Percentiles rank a stretch among this genome's conserved stretches.
phyloP scores from a whole-genome alignment of 1,140 invertebrate genomes.

The Manduca sexta region DNA sequence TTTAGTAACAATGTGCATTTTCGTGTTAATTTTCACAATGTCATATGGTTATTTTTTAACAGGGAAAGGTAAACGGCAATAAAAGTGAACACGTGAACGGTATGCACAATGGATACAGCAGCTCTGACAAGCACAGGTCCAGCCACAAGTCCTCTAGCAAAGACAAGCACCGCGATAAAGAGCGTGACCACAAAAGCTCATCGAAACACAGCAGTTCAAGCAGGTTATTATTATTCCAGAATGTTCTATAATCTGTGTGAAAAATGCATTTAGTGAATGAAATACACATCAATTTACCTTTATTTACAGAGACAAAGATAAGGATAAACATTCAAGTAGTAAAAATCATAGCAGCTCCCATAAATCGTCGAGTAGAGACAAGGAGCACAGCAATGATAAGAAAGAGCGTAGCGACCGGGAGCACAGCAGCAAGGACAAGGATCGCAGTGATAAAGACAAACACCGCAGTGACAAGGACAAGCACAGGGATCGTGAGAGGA shows the following conservation, averaged over 20 bases:
- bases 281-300: constrained; percentile 1
- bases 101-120: constrained; percentile 79
- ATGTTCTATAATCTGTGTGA: constrained; percentile 38
- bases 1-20: background rate
- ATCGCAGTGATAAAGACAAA: constrained; percentile 62
- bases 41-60: constrained; percentile 24
- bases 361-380: constrained; percentile 78
- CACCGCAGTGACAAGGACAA: constrained; percentile 70
- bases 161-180: constrained; percentile 78
- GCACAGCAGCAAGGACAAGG: constrained; percentile 69
- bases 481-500: constrained; percentile 72
- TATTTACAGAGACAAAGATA: constrained; percentile 67
- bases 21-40: background rate
- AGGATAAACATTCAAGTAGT: constrained; percentile 71
- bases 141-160: constrained; percentile 82
- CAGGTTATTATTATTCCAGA: constrained; percentile 63
- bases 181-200: constrained; percentile 76
- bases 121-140: constrained; percentile 76
- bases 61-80: constrained; percentile 69
- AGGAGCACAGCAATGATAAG: constrained; percentile 58
- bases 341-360: constrained; percentile 76
- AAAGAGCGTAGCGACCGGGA: constrained; percentile 63
- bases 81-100: constrained; percentile 79
- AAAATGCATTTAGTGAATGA: constrained; percentile 2
- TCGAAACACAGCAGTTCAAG: constrained; percentile 66